phyloP scores from a whole-genome alignment of 2,113 vertebrate genomes.

The Rousettus leschenaultii region DNA sequence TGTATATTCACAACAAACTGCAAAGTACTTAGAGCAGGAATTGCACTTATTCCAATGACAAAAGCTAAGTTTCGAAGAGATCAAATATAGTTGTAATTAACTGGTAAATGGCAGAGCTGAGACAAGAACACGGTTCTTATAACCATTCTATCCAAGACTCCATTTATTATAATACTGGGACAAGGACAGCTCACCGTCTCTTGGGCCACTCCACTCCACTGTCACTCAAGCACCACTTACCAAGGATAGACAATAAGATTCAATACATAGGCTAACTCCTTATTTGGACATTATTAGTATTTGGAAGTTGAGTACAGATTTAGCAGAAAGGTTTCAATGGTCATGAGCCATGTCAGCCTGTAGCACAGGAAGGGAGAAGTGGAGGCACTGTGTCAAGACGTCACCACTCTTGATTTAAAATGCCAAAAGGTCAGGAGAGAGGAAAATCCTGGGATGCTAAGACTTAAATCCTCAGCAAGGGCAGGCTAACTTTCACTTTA shows the following conservation, averaged over 20 bases:
- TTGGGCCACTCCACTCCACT: neutral
- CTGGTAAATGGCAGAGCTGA: neutral
- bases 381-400: neutral
- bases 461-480: neutral
- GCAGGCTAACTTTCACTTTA: neutral
- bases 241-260: neutral
- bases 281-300: neutral
- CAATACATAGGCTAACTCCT: neutral
- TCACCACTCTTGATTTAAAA: neutral
- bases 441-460: neutral
- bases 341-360: neutral
- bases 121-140: neutral
- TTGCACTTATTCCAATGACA: neutral
- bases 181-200: neutral
- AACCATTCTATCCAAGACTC: neutral
- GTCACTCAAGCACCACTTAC: neutral
- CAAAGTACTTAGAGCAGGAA: neutral
- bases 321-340: neutral
- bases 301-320: neutral
- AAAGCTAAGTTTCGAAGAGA: neutral
- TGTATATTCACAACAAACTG: neutral
- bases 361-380: neutral
- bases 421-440: neutral
- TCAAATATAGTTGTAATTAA: neutral
- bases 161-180: neutral